Percentiles rank a stretch among this genome's conserved stretches.
These are phyloP conservation scores for Automeris io DNA, from an alignment of 2,888 invertebrate genomes.

Conservation along the genomic window DNA sequence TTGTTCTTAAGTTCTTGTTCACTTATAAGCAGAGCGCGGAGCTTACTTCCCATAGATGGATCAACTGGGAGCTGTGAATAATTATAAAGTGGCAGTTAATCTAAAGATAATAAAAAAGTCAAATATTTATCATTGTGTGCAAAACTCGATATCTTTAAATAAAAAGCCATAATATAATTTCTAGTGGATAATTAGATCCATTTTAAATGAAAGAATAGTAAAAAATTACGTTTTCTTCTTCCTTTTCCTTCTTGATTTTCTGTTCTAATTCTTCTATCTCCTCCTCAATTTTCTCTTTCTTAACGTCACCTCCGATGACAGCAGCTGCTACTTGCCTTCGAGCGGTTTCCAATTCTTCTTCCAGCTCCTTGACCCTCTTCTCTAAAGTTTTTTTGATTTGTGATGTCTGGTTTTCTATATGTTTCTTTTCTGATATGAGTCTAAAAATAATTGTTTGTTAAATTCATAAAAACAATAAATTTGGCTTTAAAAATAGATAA, in stretches of 20 bases:
- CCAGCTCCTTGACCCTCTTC: slow-evolving; percentile 36
- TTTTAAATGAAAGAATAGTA: no score
- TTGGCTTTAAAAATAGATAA: no score
- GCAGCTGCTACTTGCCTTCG: slow-evolving; percentile 43
- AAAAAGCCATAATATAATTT: not conserved
- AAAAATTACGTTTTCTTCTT: slow-evolving; percentile 33
- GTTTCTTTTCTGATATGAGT: slow-evolving; percentile 46
- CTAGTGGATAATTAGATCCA: no score
- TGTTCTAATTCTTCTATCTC: slow-evolving; percentile 45
- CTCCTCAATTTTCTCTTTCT: slow-evolving; percentile 44
- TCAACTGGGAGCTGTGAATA: slow-evolving; percentile 43
- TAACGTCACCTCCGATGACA: slow-evolving; percentile 36
- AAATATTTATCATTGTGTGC: not conserved
- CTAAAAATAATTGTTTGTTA: slow-evolving; percentile 23
- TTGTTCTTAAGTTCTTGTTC: slow-evolving; percentile 79
- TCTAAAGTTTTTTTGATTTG: slow-evolving; percentile 33
- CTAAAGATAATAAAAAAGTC: not conserved
- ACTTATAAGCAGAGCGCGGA: slow-evolving; percentile 59
- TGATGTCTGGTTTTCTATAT: slow-evolving; percentile 38
- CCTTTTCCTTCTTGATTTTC: slow-evolving; percentile 36
- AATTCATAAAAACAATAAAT: slow-evolving; percentile 9
- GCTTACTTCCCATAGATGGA: slow-evolving; percentile 31
- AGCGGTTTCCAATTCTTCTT: slow-evolving; percentile 48
- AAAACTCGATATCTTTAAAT: not conserved
- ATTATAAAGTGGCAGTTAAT: not conserved